Conservation (phyloP, 2,113 vertebrate genomes). For the Picathartes gymnocephalus region DNA sequence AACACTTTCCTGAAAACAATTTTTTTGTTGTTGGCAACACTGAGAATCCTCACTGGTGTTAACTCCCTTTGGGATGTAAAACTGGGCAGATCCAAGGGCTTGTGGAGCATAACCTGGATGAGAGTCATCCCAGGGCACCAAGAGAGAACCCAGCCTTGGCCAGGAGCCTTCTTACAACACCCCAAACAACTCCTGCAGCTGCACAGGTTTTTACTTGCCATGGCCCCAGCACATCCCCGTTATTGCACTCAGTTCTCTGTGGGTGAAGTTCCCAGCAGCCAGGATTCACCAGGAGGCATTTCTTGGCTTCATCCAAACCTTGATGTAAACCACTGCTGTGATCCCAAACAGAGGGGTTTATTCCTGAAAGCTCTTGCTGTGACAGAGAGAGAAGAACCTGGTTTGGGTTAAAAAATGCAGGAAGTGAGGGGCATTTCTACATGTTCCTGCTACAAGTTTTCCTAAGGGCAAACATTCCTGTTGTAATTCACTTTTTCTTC, state of each 20-base stretch:
- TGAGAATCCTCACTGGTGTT: not conserved
- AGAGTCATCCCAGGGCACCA: not conserved
- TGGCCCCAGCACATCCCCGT: not conserved
- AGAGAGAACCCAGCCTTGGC: not conserved
- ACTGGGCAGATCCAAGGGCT: not conserved
- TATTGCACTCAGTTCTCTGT: not conserved
- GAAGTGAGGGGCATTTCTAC: not conserved
- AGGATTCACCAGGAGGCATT: not conserved
- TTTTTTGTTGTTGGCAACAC: not conserved
- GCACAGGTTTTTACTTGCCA: not conserved
- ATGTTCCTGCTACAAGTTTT: not conserved
- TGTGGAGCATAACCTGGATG: not conserved
- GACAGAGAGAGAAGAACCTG: not conserved
- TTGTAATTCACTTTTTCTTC: accelerated
- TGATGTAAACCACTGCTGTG: not conserved
- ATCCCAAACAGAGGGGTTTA: not conserved
- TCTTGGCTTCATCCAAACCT: not conserved
- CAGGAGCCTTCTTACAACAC: not conserved
- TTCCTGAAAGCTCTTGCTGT: not conserved
- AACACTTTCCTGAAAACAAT: not conserved
- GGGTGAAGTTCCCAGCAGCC: not conserved
- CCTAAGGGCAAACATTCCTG: not conserved
- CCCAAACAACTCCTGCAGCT: not conserved
- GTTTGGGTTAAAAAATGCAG: not conserved
- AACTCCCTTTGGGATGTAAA: not conserved